Evolutionary conservation across 2,797 vertebrate species (phyloP), one percentile per base, ranked within the genome.

Genomic region (Ciconia nigra): DNA sequence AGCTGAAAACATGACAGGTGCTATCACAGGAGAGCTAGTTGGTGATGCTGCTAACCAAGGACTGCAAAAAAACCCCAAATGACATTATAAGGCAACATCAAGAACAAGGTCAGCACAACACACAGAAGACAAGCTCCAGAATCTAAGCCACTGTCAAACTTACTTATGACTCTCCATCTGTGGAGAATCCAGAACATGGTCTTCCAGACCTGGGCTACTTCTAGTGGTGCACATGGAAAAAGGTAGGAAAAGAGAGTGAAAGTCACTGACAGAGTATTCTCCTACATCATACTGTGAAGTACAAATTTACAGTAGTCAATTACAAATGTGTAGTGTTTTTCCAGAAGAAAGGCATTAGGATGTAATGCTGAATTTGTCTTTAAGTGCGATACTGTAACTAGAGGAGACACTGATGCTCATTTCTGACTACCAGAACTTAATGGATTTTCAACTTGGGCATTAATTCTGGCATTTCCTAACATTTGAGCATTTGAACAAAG

Each of bases 1-100:
- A 72, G 99, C 98, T 55, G 99, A 99, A 93, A 99, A 99, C 83
- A 99, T 99, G 93, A 99, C 98, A 41, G 98, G 98, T 15, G 98
- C 95, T 37, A 97, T 97, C 66, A 96, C 80, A 20, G 97, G 96
- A 47, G 98, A 98, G 86, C 97, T 98, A 71, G 98, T 71, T 82
- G 98, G 96, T 46, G 98, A 98, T 65, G 98, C 97, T 82, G 98
- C 98, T 73, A 99, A 98, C 99, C 99, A 99, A 46, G 99, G 99
- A 92, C 99, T 99, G 98, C 62, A 96, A 98, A 79, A 93, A 76
- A 61, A 15, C 19, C 31, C 2, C 31, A 73, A 79, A 54, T 1
- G 4, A 61, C 14, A 73, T 78, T 51, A 61, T 58, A 12, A 91
- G 18, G 42, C 47, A 93, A 44, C 31, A 81, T 52, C 41, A 71